Conservation (phyloP, 2,888 invertebrate genomes). For the Synanthedon vespiformis region DNA sequence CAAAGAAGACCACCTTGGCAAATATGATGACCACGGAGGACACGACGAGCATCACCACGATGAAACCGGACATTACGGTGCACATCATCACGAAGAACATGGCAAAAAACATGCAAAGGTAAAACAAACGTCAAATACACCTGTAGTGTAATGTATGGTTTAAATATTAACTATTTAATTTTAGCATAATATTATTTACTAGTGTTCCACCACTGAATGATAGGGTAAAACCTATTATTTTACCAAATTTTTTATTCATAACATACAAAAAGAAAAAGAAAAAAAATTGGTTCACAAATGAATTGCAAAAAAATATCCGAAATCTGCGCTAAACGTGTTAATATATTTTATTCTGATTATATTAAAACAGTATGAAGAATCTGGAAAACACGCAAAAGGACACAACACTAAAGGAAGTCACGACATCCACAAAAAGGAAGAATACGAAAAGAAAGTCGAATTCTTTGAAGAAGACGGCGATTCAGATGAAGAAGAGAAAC, state of each 20-base stretch:
- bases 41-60: conserved; percentile 73
- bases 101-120: conserved; percentile 74
- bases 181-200: too few relatives aligned
- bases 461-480: conserved; percentile 82
- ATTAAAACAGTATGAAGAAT: conserved; percentile 64
- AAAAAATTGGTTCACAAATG: too few relatives aligned
- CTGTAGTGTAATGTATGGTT: neutral
- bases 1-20: conserved; percentile 73
- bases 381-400: conserved; percentile 78
- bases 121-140: conserved; percentile 3
- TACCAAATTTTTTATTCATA: too few relatives aligned
- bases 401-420: conserved; percentile 82
- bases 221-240: too few relatives aligned
- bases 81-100: conserved; percentile 75
- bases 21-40: conserved; percentile 74
- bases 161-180: neutral
- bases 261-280: too few relatives aligned
- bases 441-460: conserved; percentile 80
- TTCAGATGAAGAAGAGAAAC: conserved; percentile 74
- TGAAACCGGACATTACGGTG: conserved; percentile 74
- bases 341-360: too few relatives aligned
- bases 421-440: conserved; percentile 80
- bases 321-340: too few relatives aligned
- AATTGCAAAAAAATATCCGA: too few relatives aligned
- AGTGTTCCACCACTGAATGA: too few relatives aligned